Evolutionary conservation across 2,113 vertebrate species (phyloP).

Genomic region (Labeo rohita): DNA sequence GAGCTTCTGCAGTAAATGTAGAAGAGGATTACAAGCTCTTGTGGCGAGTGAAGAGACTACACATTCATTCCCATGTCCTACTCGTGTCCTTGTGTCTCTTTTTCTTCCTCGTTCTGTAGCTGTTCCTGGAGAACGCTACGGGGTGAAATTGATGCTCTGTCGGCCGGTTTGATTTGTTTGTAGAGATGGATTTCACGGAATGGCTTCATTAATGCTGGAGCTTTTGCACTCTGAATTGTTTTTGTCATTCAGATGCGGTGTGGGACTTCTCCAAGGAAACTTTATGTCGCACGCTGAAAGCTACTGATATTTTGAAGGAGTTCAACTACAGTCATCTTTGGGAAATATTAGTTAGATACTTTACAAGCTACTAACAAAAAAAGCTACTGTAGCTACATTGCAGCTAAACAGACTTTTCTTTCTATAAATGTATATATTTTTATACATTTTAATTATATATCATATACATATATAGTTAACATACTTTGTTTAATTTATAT

Average conservation of each 20-base stretch:
- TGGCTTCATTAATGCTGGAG: background rate
- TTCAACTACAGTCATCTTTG: background rate
- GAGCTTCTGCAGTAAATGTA: constrained; percentile 56
- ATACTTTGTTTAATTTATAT: too few relatives aligned
- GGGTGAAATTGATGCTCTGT: constrained; percentile 15
- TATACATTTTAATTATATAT: too few relatives aligned
- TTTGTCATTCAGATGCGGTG: background rate
- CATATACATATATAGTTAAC: too few relatives aligned
- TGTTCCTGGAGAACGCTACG: background rate
- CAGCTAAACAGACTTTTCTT: too few relatives aligned
- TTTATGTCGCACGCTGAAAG: background rate
- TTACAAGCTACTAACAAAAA: background rate
- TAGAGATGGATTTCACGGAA: background rate
- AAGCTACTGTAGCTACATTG: too few relatives aligned
- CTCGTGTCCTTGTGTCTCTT: constrained; percentile 53
- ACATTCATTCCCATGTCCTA: constrained; percentile 43
- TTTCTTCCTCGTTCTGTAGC: constrained; percentile 13
- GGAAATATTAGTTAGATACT: background rate
- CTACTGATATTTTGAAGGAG: background rate
- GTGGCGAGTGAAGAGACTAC: constrained; percentile 38
- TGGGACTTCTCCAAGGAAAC: background rate
- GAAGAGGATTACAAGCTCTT: constrained; percentile 64
- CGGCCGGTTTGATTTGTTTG: constrained; percentile 25
- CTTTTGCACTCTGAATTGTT: background rate
- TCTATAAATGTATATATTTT: too few relatives aligned